Evolutionary conservation across 2,888 invertebrate species (phyloP).

Genomic region (Luffia ferchaultella): DNA sequence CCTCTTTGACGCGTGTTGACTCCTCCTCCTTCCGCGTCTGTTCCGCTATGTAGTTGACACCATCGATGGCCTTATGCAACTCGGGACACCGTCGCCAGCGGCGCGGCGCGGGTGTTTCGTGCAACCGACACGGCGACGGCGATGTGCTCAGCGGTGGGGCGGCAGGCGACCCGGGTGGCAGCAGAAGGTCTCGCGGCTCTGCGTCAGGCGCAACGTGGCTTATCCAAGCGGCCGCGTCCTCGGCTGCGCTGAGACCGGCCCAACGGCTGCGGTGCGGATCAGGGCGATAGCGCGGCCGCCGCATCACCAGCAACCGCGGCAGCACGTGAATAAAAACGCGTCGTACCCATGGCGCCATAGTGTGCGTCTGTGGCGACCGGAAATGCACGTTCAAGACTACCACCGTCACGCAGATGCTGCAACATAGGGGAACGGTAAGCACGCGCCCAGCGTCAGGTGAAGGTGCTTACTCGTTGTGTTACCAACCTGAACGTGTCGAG

Average conservation of each 20-base stretch:
- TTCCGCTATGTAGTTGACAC: conserved; percentile 91
- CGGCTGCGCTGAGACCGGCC: conserved; percentile 27
- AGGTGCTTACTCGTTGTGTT: conserved; percentile 44
- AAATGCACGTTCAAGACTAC: conserved; percentile 98
- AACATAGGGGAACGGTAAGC: conserved; percentile 16
- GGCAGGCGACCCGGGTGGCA: conserved; percentile 16
- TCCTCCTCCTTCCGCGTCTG: conserved; percentile 93
- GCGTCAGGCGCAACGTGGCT: conserved; percentile 55
- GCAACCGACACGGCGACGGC: conserved; percentile 65
- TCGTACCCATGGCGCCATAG: conserved; percentile 97
- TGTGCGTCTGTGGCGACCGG: conserved; percentile 96
- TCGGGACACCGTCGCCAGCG: conserved; percentile 92
- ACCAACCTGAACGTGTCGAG: conserved; percentile 92
- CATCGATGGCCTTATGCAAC: conserved; percentile 91
- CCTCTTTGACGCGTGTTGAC: conserved; percentile 92
- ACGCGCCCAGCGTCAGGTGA: neutral
- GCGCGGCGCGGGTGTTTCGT: conserved; percentile 69
- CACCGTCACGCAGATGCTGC: conserved; percentile 92
- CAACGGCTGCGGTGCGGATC: conserved; percentile 68
- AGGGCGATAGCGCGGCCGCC: conserved; percentile 76
- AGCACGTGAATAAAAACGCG: conserved; percentile 96
- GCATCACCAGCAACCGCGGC: conserved; percentile 92
- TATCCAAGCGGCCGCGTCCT: conserved; percentile 22
- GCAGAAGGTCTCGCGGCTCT: conserved; percentile 40
- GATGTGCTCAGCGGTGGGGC: conserved; percentile 50